phyloP scores from a whole-genome alignment of 2,888 invertebrate species.

The Tillus elongatus region DNA sequence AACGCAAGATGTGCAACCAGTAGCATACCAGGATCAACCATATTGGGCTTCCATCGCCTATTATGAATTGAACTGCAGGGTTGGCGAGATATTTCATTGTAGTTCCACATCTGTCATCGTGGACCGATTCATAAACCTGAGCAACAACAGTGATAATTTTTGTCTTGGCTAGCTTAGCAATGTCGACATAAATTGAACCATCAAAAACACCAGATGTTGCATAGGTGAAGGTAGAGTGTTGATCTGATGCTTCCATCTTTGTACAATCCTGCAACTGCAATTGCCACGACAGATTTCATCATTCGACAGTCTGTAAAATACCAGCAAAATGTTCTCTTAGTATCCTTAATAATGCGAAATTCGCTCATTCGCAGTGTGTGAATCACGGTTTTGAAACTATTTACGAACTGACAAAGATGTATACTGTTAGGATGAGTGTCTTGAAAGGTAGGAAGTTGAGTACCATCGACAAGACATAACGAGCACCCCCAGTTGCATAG shows the following conservation, averaged over 20 bases:
- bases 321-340: conserved; percentile 90
- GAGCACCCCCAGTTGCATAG: conserved; percentile 97
- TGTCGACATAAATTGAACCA: conserved; percentile 97
- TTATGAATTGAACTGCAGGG: conserved; percentile 94
- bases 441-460: conserved; percentile 98
- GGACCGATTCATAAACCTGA: conserved; percentile 96
- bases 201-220: conserved; percentile 94
- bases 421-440: conserved; percentile 96
- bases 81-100: conserved; percentile 94
- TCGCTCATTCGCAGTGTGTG: conserved; percentile 89
- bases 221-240: conserved; percentile 95
- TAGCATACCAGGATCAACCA: conserved; percentile 85
- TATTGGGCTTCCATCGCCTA: conserved; percentile 99
- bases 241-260: conserved; percentile 93
- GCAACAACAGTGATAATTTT: conserved; percentile 87
- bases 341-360: conserved; percentile 96
- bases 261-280: conserved; percentile 96
- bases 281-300: conserved; percentile 93
- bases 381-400: conserved; percentile 97
- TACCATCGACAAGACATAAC: conserved; percentile 98
- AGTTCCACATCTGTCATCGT: conserved; percentile 84
- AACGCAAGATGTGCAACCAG: conserved; percentile 69
- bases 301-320: conserved; percentile 95
- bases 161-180: conserved; percentile 95
- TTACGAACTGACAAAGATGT: conserved; percentile 97